Base-by-base conservation (phyloP, 2,797 vertebrate species). In the Saxicola maurus region DNA sequence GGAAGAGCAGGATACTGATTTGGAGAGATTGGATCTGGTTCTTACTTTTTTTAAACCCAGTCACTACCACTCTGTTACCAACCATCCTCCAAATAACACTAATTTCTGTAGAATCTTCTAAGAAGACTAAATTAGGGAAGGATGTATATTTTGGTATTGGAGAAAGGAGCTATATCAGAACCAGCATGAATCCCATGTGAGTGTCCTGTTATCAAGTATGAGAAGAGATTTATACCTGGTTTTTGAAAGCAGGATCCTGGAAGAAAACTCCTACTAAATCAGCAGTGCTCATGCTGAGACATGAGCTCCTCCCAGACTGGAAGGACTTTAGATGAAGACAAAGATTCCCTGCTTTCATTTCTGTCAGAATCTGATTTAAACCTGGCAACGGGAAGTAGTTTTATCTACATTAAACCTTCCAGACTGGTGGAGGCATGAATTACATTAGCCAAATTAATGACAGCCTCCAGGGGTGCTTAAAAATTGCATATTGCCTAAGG, bases 401-500 rank as follows among this genome's bases (percentile, higher is more conserved):
- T 89, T 69, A 79, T 81, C 72, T 72, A 21, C 42, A 13, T 82
- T 81, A 86, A 87, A 62, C 49, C 52, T 85, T 69, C 59, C 60
- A 82, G 69, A 42, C 77, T 66, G 62, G 81, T 78, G 27, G 5
- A 40, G 55, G 37, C 52, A 91, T 73, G 80, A 94, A 91, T 83
- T 73, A 60, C 48, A 81, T 85, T 78, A 95, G 42, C 20, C 56
- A 87, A 92, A 89, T 83, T 86, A 91, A 84, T 71, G 67, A 60
- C 77, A 87, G 80, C 87, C 71, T 87, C 64, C 64, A 67, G 80
- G 77, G 38, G 38, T 79, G 60, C 64, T 87, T 86, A 76, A 81
- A 84, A 89, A 93, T 83, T 86, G 60, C 64, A 49, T 30, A n/a
- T 86, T 81, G 71, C 73, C 82, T 78, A 61, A 86, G 52, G 45